Conservation (phyloP, 1,140 invertebrate genomes). For the Aphelenchoides fujianensis region DNA sequence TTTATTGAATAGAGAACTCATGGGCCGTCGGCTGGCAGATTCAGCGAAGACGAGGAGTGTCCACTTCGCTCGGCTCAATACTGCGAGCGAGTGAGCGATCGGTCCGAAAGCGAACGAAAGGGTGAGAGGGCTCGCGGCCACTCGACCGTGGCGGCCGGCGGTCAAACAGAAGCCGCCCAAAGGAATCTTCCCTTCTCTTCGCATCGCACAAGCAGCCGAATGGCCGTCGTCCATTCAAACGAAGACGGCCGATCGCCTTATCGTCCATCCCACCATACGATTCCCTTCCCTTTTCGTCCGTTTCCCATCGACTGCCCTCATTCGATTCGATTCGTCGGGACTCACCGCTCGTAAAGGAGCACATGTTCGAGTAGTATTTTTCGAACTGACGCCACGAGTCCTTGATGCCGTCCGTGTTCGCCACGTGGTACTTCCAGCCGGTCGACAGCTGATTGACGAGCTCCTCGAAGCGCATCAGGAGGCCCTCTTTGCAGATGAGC, state of each 20-base stretch:
- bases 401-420: slow-evolving; percentile 59
- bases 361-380: slow-evolving; percentile 50
- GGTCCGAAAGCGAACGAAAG: too few relatives aligned
- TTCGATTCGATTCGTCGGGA: not conserved
- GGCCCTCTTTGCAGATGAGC: slow-evolving; percentile 48
- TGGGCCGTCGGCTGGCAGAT: too few relatives aligned
- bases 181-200: not conserved
- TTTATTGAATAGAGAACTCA: too few relatives aligned
- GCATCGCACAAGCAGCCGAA: too few relatives aligned
- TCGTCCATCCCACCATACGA: not conserved
- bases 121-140: not conserved
- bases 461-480: slow-evolving; percentile 51
- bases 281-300: not conserved
- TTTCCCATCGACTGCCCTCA: not conserved
- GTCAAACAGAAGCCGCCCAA: not conserved
- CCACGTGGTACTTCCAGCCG: slow-evolving; percentile 62
- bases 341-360: slow-evolving; percentile 48
- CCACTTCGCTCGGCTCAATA: too few relatives aligned
- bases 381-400: slow-evolving; percentile 54
- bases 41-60: too few relatives aligned
- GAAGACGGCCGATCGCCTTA: not conserved
- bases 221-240: not conserved
- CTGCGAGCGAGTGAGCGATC: too few relatives aligned
- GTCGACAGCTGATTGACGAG: slow-evolving; percentile 51
- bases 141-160: not conserved